Conservation (phyloP, 1,140 invertebrate genomes). For the Drosophila novamexicana region DNA sequence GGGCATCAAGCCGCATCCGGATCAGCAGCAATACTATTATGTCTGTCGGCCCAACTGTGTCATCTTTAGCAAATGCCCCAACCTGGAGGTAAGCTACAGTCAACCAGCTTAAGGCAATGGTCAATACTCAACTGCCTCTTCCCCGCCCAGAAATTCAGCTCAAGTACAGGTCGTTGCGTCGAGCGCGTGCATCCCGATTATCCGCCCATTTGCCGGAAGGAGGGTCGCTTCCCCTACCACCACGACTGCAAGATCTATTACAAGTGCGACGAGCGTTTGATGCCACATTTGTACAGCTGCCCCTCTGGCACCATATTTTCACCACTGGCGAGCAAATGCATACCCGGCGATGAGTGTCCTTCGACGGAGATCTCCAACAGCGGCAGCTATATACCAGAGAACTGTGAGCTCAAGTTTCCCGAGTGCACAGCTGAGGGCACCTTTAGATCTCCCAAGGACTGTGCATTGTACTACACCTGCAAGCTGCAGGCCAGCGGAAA, state of each 20-base stretch:
- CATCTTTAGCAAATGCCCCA: conserved; percentile 81
- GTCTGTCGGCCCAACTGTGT: conserved; percentile 79
- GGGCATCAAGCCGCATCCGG: conserved; percentile 81
- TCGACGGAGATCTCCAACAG: conserved; percentile 67
- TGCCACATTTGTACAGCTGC: conserved; percentile 68
- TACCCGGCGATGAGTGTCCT: conserved; percentile 63
- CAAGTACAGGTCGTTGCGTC: conserved; percentile 61
- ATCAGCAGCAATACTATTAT: conserved; percentile 83
- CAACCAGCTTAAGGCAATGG: not conserved
- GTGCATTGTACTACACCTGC: conserved; percentile 83
- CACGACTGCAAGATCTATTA: conserved; percentile 78
- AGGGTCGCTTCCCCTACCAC: conserved; percentile 73
- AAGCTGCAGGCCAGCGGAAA: conserved; percentile 61
- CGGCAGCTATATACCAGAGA: conserved; percentile 69
- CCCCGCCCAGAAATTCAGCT: conserved; percentile 56
- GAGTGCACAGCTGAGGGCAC: conserved; percentile 73
- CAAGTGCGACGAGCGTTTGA: conserved; percentile 68
- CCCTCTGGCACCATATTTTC: conserved; percentile 74
- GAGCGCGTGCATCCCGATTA: conserved; percentile 25
- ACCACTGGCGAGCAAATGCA: conserved; percentile 61
- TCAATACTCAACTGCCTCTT: not conserved
- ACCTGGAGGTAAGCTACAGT: conserved; percentile 52
- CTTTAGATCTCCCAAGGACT: conserved; percentile 81
- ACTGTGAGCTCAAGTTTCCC: conserved; percentile 76
- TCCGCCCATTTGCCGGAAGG: conserved; percentile 44